These are phyloP conservation scores for Leptarthrus brevirostris DNA, from an alignment of 2,888 invertebrate genomes.

Conservation along the genomic window DNA sequence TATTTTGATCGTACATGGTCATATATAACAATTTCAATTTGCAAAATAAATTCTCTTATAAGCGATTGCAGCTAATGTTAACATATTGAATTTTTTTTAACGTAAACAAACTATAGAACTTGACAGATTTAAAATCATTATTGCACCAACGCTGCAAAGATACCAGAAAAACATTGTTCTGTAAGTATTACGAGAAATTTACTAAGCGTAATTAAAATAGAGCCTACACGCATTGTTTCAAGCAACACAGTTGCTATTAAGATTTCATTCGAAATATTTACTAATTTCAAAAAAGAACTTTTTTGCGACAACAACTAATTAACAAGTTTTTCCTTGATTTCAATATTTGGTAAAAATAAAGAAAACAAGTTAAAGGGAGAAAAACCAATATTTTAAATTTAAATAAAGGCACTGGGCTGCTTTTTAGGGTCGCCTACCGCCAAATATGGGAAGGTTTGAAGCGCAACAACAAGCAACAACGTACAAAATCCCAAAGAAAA, in stretches of 20 bases:
- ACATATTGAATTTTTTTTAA: not conserved
- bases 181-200: not conserved
- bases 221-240: not conserved
- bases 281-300: not conserved
- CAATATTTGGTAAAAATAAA: not conserved
- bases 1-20: not conserved
- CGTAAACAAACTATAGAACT: not conserved
- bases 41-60: not conserved
- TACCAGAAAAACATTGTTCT: conserved; percentile 1
- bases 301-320: not conserved
- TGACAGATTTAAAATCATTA: conserved; percentile 16
- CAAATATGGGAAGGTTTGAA: conserved; percentile 70
- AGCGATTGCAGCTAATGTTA: not conserved
- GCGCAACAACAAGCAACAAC: conserved; percentile 84
- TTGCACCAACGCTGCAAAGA: conserved; percentile 19
- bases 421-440: conserved; percentile 60
- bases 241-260: not conserved
- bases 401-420: not conserved
- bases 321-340: not conserved
- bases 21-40: not conserved
- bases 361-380: not conserved
- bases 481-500: conserved; percentile 91
- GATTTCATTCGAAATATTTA: not conserved
- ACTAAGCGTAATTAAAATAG: not conserved
- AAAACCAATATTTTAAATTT: not conserved